Evolutionary conservation across 2,113 vertebrate genomes (phyloP), one percentile per base, ranked within the genome.

Genomic region (Rhombomys opimus): DNA sequence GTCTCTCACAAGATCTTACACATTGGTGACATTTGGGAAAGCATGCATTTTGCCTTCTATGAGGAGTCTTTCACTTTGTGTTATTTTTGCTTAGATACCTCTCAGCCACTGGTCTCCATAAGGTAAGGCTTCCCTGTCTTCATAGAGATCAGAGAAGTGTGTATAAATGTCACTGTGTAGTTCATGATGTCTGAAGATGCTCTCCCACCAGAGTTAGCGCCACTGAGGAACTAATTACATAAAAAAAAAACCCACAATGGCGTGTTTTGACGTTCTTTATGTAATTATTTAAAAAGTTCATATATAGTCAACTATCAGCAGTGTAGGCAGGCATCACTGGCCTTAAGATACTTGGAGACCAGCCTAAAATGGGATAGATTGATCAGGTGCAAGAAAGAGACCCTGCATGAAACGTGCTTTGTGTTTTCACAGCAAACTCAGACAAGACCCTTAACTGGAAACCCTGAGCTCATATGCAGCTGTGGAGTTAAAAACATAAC

Each of bases 51-150:
- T 90, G 4, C 59, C 54, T 88, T 57, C 10, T 88, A 18, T 85
- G 20, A 94, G 59, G 12, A 90, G 52, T 88, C 84, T 41, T 90
- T 78, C 78, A 50, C 61, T 73, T 22, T 89, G 89, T 84, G 73
- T 38, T 78, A 14, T 68, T 54, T 88, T 93, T 76, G 18, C 35
- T n/a, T 76, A 57, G n/a, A n/a, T 18, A 84, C 75, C 11, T 25
- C 7, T 46, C 46, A 46, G 46, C 46, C 46, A 46, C 46, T 46
- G 46, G 46, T 46, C 46, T 46, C 46, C 5, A 46, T 46, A 46
- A 46, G 46, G 46, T 46, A 46, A 46, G 46, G 46, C 46, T 57
- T 32, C 32, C 8, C 14, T 41, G 1, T 82, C 27, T 13, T 82
- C 23, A 86, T 3, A 88, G 81, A 92, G 30, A 46, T 13, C 41